Evolutionary conservation across 37 sponge, comb jelly and placozoan species (phyloP).

Genomic region (Geodia barretti): DNA sequence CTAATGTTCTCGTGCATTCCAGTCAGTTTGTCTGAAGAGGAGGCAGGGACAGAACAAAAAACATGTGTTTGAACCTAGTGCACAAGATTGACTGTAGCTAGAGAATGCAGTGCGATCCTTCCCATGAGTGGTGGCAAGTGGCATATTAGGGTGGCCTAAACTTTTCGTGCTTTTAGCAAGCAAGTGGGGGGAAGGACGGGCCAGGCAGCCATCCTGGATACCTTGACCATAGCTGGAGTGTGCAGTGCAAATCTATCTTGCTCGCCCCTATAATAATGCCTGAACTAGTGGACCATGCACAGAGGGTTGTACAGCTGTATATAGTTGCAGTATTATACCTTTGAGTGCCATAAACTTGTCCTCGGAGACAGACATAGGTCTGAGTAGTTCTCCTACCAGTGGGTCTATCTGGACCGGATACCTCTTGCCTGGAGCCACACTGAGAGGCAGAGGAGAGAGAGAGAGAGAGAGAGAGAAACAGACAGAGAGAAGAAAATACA

Average conservation of each 20-base stretch:
- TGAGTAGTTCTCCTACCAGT: slow-evolving; percentile 85
- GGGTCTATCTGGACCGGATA: slow-evolving; percentile 87
- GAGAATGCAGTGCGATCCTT: not conserved
- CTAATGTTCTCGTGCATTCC: slow-evolving; percentile 91
- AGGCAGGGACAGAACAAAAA: not conserved
- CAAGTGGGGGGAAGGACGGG: too few species aligned
- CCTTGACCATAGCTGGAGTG: too few species aligned
- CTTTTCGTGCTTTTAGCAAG: too few species aligned
- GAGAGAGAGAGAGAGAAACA: not conserved
- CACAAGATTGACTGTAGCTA: not conserved
- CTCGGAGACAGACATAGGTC: slow-evolving; percentile 52
- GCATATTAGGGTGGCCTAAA: too few species aligned
- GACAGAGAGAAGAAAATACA: too few species aligned
- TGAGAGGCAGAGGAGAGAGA: not conserved
- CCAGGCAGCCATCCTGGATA: too few species aligned
- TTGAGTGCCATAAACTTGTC: slow-evolving; percentile 53
- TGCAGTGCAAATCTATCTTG: too few species aligned
- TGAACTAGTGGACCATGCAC: too few species aligned
- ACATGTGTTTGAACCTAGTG: too few species aligned
- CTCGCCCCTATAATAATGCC: too few species aligned
- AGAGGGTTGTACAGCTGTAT: too few species aligned
- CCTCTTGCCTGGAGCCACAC: slow-evolving; percentile 57
- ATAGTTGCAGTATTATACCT: slow-evolving; percentile 14
- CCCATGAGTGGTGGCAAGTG: slow-evolving; percentile 8
- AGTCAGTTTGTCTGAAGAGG: slow-evolving; percentile 67